These are phyloP conservation scores for Hippopotamyrus pictus DNA, from an alignment of 2,797 vertebrate genomes.

Conservation along the genomic window DNA sequence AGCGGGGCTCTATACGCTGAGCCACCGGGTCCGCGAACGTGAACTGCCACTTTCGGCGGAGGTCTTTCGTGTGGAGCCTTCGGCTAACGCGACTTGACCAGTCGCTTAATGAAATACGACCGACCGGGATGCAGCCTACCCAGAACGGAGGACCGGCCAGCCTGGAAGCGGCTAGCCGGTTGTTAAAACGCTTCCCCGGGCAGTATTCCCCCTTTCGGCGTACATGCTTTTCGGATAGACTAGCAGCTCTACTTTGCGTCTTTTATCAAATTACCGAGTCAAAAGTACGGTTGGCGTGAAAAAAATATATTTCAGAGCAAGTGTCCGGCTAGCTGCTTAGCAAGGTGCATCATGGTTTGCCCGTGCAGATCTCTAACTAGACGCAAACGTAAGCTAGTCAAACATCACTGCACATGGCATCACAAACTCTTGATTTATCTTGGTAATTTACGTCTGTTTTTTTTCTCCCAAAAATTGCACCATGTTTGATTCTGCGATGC, in stretches of 20 bases:
- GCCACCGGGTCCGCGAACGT: neutral
- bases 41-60: neutral
- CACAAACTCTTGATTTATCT: neutral
- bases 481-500: neutral
- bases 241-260: neutral
- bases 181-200: neutral
- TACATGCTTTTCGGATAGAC: neutral
- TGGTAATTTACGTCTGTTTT: neutral
- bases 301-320: neutral
- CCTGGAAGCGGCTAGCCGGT: neutral
- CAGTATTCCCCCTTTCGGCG: neutral
- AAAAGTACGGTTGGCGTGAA: neutral
- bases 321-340: neutral
- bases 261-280: neutral
- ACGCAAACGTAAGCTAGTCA: neutral
- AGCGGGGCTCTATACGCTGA: conserved; percentile 8
- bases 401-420: conserved; percentile 8
- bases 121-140: neutral
- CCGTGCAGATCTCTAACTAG: neutral
- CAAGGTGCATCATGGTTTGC: neutral
- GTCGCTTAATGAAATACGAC: neutral
- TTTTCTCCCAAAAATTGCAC: neutral
- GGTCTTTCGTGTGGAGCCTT: conserved; percentile 14
- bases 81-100: neutral
- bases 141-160: neutral